A percentile compares a stretch with the other conserved stretches of the same genome.
Evolutionary conservation across 2,888 invertebrate genomes (phyloP).

Genomic region (Muschampia plurimacula): DNA sequence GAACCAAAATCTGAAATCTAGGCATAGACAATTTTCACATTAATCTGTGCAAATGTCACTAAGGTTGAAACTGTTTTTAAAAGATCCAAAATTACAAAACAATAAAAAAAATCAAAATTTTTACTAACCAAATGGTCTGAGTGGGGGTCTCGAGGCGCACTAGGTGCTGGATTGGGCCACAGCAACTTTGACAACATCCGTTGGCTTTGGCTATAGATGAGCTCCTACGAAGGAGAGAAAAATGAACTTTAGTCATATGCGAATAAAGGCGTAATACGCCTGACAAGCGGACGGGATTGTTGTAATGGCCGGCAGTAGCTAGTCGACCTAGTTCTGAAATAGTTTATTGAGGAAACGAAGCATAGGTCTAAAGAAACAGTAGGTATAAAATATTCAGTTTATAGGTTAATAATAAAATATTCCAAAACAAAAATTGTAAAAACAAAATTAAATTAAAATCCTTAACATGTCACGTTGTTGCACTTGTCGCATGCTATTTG

Average conservation of each 20-base stretch:
- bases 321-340: conserved; percentile 39
- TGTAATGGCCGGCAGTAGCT: conserved; percentile 39
- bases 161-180: conserved; percentile 84
- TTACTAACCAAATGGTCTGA: conserved; percentile 85
- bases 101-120: conserved; percentile 67
- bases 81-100: background rate
- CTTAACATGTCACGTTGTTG: too few relatives aligned
- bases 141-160: conserved; percentile 83
- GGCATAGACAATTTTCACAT: background rate
- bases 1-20: background rate
- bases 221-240: conserved; percentile 85
- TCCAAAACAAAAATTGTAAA: too few relatives aligned
- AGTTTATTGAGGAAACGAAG: conserved; percentile 36
- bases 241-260: conserved; percentile 76
- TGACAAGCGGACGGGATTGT: conserved; percentile 46
- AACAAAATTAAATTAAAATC: too few relatives aligned
- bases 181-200: conserved; percentile 86
- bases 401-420: background rate
- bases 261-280: conserved; percentile 71
- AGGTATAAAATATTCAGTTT: conserved; percentile 8
- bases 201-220: conserved; percentile 86
- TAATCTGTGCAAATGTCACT: conserved; percentile 2
- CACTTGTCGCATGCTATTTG: too few relatives aligned
- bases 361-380: conserved; percentile 35
- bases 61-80: conserved; percentile 3